These are phyloP conservation scores for Drosophila hydei DNA, from an alignment of 1,140 invertebrate species.

Conservation along the genomic window DNA sequence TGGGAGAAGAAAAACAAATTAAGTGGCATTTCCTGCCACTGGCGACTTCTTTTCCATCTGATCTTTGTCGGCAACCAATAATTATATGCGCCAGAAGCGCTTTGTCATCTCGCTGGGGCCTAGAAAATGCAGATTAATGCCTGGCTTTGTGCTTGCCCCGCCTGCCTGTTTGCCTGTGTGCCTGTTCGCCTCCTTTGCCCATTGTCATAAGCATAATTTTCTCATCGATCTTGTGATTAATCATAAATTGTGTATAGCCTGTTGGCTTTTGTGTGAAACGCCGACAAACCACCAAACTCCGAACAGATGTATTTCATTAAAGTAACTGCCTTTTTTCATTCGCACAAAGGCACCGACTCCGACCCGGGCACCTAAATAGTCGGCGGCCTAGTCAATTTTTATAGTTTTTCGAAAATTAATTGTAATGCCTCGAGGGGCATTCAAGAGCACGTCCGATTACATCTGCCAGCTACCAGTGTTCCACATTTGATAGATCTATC, in stretches of 20 bases:
- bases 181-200: slow-evolving; percentile 38
- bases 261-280: slow-evolving; percentile 51
- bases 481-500: slow-evolving; percentile 76
- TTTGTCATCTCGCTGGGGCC: slow-evolving; percentile 73
- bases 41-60: slow-evolving; percentile 53
- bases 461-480: slow-evolving; percentile 80
- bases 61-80: slow-evolving; percentile 77
- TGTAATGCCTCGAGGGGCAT: slow-evolving; percentile 55
- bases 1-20: slow-evolving; percentile 63
- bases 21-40: slow-evolving; percentile 81
- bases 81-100: slow-evolving; percentile 79
- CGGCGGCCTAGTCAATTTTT: slow-evolving; percentile 1
- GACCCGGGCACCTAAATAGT: slow-evolving; percentile 19
- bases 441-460: slow-evolving; percentile 68
- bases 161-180: slow-evolving; percentile 3
- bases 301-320: slow-evolving; percentile 74
- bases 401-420: slow-evolving; percentile 59
- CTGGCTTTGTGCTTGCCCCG: slow-evolving; percentile 27
- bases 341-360: slow-evolving; percentile 38
- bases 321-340: slow-evolving; percentile 52
- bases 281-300: slow-evolving; percentile 36
- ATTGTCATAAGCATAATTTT: slow-evolving; percentile 82
- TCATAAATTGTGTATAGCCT: slow-evolving; percentile 71
- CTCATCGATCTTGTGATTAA: slow-evolving; percentile 83
- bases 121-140: slow-evolving; percentile 81